Conservation (phyloP, 2,797 vertebrate species). For the Labroides dimidiatus region DNA sequence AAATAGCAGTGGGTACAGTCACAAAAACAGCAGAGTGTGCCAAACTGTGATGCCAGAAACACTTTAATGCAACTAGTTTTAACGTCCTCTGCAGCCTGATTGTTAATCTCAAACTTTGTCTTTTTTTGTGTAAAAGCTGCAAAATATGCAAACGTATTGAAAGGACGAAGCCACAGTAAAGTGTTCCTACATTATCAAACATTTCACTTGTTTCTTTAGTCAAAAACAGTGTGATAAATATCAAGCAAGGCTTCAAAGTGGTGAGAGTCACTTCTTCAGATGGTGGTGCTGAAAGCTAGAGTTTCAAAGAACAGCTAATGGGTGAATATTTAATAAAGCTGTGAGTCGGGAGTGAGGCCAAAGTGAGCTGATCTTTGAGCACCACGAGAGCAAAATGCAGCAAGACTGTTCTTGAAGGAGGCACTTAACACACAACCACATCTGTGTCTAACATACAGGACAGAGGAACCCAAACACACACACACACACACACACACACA, state of each 20-base stretch:
- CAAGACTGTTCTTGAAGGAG: slow-evolving; percentile 81
- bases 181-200: slow-evolving; percentile 66
- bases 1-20: slow-evolving; percentile 75
- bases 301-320: slow-evolving; percentile 65
- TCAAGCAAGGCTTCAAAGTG: slow-evolving; percentile 59
- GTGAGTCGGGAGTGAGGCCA: slow-evolving; percentile 50
- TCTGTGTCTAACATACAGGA: slow-evolving; percentile 30
- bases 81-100: slow-evolving; percentile 8
- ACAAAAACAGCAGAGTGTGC: slow-evolving; percentile 67
- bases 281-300: slow-evolving; percentile 55
- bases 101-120: neutral
- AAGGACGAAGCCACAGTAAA: slow-evolving; percentile 58
- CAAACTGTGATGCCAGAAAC: slow-evolving; percentile 68
- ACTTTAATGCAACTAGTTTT: slow-evolving; percentile 58
- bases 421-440: slow-evolving; percentile 39
- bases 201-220: slow-evolving; percentile 64
- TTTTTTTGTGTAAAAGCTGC: neutral
- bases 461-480: neutral
- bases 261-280: slow-evolving; percentile 47
- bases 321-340: slow-evolving; percentile 53
- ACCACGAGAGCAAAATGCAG: slow-evolving; percentile 74
- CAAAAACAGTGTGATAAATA: slow-evolving; percentile 69
- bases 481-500: slow-evolving; percentile 24
- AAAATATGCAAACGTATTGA: slow-evolving; percentile 12
- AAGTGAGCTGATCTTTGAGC: slow-evolving; percentile 70